Conservation (phyloP, 92 coral and sea anemone species). For the Phenganax subtilis region DNA sequence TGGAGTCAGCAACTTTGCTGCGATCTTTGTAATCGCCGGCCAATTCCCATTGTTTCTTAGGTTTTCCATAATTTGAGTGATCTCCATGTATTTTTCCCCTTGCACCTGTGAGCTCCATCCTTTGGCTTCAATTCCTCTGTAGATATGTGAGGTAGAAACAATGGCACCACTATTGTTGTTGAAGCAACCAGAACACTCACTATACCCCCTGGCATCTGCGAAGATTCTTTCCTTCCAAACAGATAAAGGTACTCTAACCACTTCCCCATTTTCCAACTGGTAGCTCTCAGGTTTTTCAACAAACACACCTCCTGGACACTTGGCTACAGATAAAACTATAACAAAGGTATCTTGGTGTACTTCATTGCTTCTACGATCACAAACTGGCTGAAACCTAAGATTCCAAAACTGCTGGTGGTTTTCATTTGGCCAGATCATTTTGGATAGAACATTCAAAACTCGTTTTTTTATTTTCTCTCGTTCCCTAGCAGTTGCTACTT, state of each 20-base stretch:
- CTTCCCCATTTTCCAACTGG: neutral
- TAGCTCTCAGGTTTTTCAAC: slow-evolving; percentile 1
- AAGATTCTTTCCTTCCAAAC: neutral
- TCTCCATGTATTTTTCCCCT: slow-evolving; percentile 19
- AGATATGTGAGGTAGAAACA: neutral
- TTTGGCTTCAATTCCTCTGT: neutral
- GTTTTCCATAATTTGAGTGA: slow-evolving; percentile 24
- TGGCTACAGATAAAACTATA: slow-evolving; percentile 3
- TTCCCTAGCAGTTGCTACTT: slow-evolving; percentile 21
- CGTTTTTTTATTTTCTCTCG: slow-evolving; percentile 22
- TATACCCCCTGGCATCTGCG: neutral
- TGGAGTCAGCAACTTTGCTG: slow-evolving; percentile 8
- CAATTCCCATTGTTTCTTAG: slow-evolving; percentile 31
- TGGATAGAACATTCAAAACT: slow-evolving; percentile 32
- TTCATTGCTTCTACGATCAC: neutral
- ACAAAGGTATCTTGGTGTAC: neutral
- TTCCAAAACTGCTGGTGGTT: neutral
- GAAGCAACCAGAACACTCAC: neutral
- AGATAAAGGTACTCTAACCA: neutral
- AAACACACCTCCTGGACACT: slow-evolving; percentile 13
- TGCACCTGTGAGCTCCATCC: slow-evolving; percentile 19
- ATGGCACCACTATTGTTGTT: neutral
- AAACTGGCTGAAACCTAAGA: neutral
- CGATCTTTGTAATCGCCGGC: neutral
- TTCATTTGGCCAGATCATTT: slow-evolving; percentile 39